Evolutionary conservation across 2,113 vertebrate species (phyloP).

Genomic region (Colossoma macropomum): DNA sequence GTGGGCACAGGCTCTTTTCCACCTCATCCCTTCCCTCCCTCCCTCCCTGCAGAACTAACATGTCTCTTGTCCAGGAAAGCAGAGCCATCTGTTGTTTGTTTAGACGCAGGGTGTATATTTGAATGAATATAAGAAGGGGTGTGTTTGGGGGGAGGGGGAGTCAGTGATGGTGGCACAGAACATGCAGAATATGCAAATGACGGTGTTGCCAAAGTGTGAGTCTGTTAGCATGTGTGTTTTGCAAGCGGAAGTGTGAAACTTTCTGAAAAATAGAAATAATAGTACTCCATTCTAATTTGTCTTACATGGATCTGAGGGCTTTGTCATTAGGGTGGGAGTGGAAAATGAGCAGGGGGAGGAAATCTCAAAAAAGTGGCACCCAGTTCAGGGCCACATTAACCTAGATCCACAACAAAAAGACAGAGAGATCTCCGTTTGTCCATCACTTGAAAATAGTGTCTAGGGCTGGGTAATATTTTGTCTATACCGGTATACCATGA

Average conservation of each 20-base stretch:
- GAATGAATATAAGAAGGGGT: slow-evolving; percentile 42
- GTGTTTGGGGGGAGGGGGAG: slow-evolving; percentile 52
- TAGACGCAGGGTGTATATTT: slow-evolving; percentile 66
- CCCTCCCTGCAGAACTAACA: slow-evolving; percentile 64
- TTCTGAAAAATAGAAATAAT: slow-evolving; percentile 47
- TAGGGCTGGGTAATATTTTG: not conserved
- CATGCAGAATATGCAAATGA: slow-evolving; percentile 37
- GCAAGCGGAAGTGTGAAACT: slow-evolving; percentile 11
- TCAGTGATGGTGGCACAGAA: not conserved
- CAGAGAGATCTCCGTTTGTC: slow-evolving; percentile 9
- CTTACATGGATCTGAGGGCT: slow-evolving; percentile 17
- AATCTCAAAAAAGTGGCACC: slow-evolving; percentile 61
- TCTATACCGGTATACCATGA: not conserved
- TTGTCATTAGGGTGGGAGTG: slow-evolving; percentile 8
- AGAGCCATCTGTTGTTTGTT: slow-evolving; percentile 82
- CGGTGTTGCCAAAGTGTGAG: not conserved
- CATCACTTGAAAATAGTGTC: not conserved
- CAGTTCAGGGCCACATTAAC: slow-evolving; percentile 72
- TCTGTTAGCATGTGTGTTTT: not conserved
- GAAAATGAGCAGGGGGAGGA: slow-evolving; percentile 47
- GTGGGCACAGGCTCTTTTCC: slow-evolving; percentile 58
- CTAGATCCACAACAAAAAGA: slow-evolving; percentile 57
- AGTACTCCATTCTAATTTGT: not conserved
- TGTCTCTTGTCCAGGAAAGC: slow-evolving; percentile 73
- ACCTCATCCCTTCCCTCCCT: slow-evolving; percentile 36